These are phyloP conservation scores for Agriopis aurantiaria DNA, from an alignment of 2,888 invertebrate genomes.

Conservation along the genomic window DNA sequence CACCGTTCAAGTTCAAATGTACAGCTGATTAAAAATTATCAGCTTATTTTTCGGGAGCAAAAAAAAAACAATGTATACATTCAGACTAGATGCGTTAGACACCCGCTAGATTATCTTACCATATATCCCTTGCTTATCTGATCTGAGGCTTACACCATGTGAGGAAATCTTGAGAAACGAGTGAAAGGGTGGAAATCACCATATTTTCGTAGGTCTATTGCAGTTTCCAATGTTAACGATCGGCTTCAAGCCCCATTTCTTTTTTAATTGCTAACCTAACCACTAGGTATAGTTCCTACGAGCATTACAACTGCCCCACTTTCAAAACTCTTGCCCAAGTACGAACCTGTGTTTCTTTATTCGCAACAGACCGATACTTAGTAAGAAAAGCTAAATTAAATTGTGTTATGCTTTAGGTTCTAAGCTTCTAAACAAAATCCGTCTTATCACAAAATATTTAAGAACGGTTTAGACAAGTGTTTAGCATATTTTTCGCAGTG, in stretches of 20 bases:
- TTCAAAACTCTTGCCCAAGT: constrained; percentile 15
- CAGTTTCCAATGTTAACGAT: constrained; percentile 15
- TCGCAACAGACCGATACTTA: neutral
- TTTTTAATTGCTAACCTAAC: constrained; percentile 15
- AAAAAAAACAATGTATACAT: no score
- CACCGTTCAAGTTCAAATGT: no score
- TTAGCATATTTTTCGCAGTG: no score
- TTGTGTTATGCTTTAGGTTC: no score
- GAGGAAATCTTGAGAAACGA: constrained; percentile 7
- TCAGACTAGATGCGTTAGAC: no score
- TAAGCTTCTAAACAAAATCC: no score
- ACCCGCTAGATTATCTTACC: neutral
- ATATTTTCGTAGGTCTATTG: constrained; percentile 10
- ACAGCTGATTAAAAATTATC: no score
- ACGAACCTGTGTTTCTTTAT: neutral
- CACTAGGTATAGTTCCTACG: constrained; percentile 1
- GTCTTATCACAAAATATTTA: no score
- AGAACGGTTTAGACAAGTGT: no score
- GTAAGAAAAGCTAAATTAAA: no score
- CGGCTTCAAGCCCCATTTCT: constrained; percentile 27
- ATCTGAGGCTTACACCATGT: neutral
- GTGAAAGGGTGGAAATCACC: constrained; percentile 5
- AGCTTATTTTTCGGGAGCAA: no score
- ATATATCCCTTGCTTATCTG: neutral
- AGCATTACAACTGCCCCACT: constrained; percentile 5